Conservation (phyloP, 2,113 vertebrate species). For the Serinus canaria region DNA sequence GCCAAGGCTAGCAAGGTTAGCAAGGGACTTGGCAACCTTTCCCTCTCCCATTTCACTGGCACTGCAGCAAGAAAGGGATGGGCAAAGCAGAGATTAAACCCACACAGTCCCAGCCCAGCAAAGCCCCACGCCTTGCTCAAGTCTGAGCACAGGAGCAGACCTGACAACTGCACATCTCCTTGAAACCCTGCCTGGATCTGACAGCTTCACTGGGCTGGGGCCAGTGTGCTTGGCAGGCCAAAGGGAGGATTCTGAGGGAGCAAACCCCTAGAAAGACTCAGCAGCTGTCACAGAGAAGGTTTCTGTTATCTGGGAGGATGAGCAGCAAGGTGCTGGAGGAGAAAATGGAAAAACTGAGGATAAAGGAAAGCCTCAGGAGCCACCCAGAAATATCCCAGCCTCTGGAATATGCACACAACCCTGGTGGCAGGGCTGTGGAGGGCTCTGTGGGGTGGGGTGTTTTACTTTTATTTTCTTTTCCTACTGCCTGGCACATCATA, state of each 20-base stretch:
- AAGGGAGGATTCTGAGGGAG: neutral
- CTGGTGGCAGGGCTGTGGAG: neutral
- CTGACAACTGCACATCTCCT: neutral
- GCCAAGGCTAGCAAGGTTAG: neutral
- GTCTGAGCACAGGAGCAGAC: neutral
- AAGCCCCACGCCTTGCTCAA: neutral
- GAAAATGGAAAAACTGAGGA: neutral
- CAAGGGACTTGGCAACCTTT: neutral
- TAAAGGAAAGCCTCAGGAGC: neutral
- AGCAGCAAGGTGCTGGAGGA: neutral
- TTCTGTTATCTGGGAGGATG: neutral
- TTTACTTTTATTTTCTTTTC: neutral
- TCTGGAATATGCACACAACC: neutral
- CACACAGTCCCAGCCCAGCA: neutral
- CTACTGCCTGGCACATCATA: neutral
- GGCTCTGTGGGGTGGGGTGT: neutral
- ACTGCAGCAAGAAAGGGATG: neutral
- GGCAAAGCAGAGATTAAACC: neutral
- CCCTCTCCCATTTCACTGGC: neutral
- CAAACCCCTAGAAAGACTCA: neutral
- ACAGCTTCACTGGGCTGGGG: neutral
- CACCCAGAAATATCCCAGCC: neutral
- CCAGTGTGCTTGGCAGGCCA: neutral
- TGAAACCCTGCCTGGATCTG: neutral
- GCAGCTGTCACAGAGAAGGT: neutral